These are phyloP conservation scores for Lepidocolaptes lacrymiger DNA, from an alignment of 2,797 vertebrate species.

Conservation along the genomic window DNA sequence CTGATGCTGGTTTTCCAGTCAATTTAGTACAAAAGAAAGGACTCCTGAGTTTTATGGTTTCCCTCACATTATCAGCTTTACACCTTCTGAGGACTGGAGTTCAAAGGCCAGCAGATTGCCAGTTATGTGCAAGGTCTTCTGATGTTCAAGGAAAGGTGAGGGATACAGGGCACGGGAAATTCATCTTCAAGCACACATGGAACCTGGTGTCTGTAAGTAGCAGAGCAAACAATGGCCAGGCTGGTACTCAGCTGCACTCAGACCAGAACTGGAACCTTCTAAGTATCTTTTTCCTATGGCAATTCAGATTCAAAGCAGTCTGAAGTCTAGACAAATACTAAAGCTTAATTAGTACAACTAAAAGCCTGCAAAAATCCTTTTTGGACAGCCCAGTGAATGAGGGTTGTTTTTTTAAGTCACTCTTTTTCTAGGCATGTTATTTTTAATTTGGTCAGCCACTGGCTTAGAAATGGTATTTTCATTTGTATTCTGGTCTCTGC, in stretches of 20 bases:
- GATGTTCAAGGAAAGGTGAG: constrained; percentile 14
- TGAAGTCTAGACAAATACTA: not conserved
- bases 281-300: not conserved
- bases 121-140: constrained; percentile 6
- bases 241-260: not conserved
- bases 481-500: not conserved
- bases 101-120: constrained; percentile 20
- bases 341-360: constrained; percentile 14
- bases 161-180: constrained; percentile 44
- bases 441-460: not conserved
- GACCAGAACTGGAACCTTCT: not conserved
- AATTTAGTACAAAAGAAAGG: constrained; percentile 23
- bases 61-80: constrained; percentile 15
- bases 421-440: not conserved
- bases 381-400: not conserved
- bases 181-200: constrained; percentile 38
- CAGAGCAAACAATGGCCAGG: not conserved
- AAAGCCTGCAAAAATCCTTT: constrained; percentile 12
- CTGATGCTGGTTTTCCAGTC: constrained; percentile 11
- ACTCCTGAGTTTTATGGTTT: not conserved
- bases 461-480: constrained; percentile 14
- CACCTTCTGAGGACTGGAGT: not conserved
- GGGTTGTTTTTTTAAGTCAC: not conserved
- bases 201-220: not conserved
- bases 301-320: constrained; percentile 25